phyloP scores from a whole-genome alignment of 2,797 vertebrate species.

The Pyrocephalus nanus region DNA sequence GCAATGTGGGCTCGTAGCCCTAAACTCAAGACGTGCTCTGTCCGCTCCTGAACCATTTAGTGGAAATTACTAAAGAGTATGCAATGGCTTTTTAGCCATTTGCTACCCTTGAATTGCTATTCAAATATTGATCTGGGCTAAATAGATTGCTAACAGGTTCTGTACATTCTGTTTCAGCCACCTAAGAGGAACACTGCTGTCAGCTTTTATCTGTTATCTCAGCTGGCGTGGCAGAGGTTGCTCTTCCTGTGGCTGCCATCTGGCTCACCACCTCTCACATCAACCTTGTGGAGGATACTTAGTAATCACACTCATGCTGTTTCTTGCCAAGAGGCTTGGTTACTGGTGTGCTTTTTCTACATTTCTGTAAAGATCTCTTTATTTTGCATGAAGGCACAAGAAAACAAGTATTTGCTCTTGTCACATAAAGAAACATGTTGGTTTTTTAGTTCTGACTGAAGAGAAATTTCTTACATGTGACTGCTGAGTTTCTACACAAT shows the following conservation, averaged over 20 bases:
- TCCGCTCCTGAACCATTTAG: conserved; percentile 8
- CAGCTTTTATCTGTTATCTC: conserved; percentile 60
- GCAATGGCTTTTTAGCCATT: conserved; percentile 31
- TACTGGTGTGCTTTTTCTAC: background rate
- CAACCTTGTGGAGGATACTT: conserved; percentile 38
- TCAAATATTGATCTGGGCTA: conserved; percentile 35
- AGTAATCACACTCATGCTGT: background rate
- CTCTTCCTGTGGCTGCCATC: conserved; percentile 57
- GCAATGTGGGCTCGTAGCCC: background rate
- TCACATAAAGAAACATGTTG: background rate
- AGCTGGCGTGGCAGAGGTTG: conserved; percentile 51
- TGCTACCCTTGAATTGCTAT: conserved; percentile 40
- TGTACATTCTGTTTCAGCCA: conserved; percentile 37
- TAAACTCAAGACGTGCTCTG: background rate
- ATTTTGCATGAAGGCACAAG: background rate
- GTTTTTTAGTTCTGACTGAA: background rate
- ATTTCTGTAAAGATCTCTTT: background rate
- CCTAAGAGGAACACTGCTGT: conserved; percentile 34
- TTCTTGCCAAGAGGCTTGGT: conserved; percentile 1
- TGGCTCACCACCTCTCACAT: conserved; percentile 28
- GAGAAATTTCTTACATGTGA: background rate
- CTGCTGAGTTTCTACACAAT: background rate
- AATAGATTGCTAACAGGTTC: conserved; percentile 58
- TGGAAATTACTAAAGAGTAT: conserved; percentile 24
- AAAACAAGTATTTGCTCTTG: background rate